Base-by-base conservation (phyloP, 2,888 invertebrate genomes). In the Sycophila texana region DNA sequence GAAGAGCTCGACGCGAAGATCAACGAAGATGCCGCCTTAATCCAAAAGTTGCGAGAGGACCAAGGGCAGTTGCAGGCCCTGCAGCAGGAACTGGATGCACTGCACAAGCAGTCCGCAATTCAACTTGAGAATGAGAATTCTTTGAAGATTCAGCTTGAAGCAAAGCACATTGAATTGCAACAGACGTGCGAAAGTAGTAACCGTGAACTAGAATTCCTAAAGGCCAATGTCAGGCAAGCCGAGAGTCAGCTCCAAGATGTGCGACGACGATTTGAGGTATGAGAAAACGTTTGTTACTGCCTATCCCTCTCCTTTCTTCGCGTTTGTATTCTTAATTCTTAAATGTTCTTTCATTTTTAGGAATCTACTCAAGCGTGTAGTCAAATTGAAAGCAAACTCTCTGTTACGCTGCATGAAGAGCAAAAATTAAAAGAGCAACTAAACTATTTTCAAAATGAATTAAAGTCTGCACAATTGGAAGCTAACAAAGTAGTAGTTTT, bases 101-200 rank as follows among this genome's bases (percentile, higher is more conserved):
- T 94, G 84, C 91, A 93, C 20, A 93, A 94, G 77, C 94, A 94
- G 85, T 89, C 94, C 89, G 95, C 95, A 84, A 91, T 93, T 86
- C 93, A 94, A 84, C 92, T 94, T 74, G 94, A 95, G 0, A 87
- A 86, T 39, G 92, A 86, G 83, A 90, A 85, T 82, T 89, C 84
- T 57, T 87, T 87, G 80, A 91, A 87, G 83, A 85, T 86, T 4
- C 89, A 89, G 73, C 72, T 90, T 77, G 91, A 90, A 0, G 91
- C 92, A 84, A 92, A 92, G 84, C 92, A 92, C 84, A 90, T 90
- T 77, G 92, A 92, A 77, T 89, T 91, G n/a, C 88, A 91, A 76
- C 88, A 92, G 85, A 88, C 89, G 5, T 88, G 88, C 55, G 89
- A 89, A 18, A 88, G 84, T 30, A 89, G 86, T 47, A 85, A 84